phyloP scores from a whole-genome alignment of 2,888 invertebrate genomes.

The Lithophane ornitopus region DNA sequence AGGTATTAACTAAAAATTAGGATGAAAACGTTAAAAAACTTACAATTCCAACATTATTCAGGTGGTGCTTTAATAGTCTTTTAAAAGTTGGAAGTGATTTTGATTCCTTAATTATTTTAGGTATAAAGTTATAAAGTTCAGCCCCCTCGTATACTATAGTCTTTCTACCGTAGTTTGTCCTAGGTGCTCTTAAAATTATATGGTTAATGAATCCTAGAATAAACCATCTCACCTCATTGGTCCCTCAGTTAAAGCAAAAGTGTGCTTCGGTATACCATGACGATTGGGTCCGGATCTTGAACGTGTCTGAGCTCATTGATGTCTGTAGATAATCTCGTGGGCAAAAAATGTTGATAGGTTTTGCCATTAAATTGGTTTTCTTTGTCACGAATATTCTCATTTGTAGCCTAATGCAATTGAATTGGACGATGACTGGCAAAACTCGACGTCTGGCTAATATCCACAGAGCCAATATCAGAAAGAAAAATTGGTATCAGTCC shows the following conservation, averaged over 20 bases:
- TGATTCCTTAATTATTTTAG: no score
- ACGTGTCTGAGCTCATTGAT: background rate
- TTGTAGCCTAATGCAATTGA: background rate
- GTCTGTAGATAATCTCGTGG: background rate
- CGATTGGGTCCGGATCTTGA: background rate
- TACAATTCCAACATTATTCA: no score
- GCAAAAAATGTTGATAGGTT: conserved; percentile 26
- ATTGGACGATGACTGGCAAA: conserved; percentile 25
- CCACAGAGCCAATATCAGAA: background rate
- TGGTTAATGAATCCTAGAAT: no score
- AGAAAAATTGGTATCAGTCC: background rate
- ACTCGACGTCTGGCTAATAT: background rate
- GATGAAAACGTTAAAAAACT: no score
- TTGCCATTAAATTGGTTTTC: conserved; percentile 34
- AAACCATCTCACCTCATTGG: background rate
- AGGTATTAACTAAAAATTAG: no score
- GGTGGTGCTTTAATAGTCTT: no score
- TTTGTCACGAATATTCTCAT: conserved; percentile 32
- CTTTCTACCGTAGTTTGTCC: no score
- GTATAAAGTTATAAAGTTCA: no score
- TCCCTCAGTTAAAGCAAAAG: background rate
- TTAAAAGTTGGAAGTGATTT: no score
- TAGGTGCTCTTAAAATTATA: no score
- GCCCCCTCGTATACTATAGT: no score
- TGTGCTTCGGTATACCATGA: background rate